These are phyloP conservation scores for Euphysa ruthae DNA, from an alignment of 30 jellyfish, hydroid and myxozoan genomes.

Conservation along the genomic window DNA sequence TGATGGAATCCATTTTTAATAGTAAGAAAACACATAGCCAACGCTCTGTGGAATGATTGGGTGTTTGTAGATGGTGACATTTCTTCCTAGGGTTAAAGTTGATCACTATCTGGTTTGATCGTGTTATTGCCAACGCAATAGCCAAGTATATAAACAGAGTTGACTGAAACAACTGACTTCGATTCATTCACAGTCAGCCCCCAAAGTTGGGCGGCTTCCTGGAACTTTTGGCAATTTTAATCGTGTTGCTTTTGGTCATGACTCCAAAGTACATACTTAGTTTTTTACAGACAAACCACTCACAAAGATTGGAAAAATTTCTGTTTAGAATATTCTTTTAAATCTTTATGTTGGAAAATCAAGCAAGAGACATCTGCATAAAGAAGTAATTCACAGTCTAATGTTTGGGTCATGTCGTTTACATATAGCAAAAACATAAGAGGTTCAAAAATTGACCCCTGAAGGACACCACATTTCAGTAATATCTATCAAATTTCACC, in stretches of 20 bases:
- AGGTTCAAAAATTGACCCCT: no score
- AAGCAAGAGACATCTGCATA: no score
- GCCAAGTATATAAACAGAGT: not conserved
- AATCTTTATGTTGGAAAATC: no score
- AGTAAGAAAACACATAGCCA: slow-evolving; percentile 42
- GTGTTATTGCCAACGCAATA: slow-evolving; percentile 4
- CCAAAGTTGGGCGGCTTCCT: slow-evolving; percentile 11
- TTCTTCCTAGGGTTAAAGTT: slow-evolving; percentile 28
- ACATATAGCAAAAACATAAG: no score
- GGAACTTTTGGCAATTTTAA: slow-evolving; percentile 5
- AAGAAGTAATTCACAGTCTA: no score
- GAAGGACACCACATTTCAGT: no score
- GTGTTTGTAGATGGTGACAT: slow-evolving; percentile 30
- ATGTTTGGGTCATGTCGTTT: no score
- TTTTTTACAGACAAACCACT: no score
- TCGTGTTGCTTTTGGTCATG: slow-evolving; percentile 34
- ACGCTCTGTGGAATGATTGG: slow-evolving; percentile 2
- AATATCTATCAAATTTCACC: no score
- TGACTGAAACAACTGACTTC: not conserved
- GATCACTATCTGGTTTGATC: slow-evolving; percentile 35
- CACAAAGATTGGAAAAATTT: no score
- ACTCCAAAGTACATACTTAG: slow-evolving; percentile 35
- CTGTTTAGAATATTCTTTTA: no score
- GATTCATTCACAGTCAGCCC: slow-evolving; percentile 1
- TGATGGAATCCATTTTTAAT: slow-evolving; percentile 12